Percentiles rank a stretch among this genome's conserved stretches.
Conservation (phyloP, 2,797 vertebrate genomes). For the Parauchenoglanis punctatus region DNA sequence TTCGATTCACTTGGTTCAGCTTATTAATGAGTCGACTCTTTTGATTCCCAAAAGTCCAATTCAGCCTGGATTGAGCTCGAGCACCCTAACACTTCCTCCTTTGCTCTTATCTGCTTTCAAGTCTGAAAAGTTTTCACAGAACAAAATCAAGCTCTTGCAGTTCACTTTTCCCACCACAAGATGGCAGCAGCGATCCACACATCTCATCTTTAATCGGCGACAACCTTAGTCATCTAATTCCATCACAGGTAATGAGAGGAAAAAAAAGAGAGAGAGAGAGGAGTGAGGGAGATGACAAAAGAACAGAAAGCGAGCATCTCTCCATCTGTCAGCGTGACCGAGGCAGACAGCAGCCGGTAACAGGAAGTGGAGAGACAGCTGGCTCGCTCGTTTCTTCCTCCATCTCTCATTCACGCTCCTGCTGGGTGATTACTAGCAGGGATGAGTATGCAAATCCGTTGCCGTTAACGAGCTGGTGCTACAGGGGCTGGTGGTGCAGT, state of each 20-base stretch:
- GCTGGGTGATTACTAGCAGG: conserved; percentile 62
- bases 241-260: conserved; percentile 45
- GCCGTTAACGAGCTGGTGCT: conserved; percentile 48
- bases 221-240: conserved; percentile 22
- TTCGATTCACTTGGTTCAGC: background rate
- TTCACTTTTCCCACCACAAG: conserved; percentile 62
- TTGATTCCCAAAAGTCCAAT: background rate
- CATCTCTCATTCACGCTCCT: conserved; percentile 60
- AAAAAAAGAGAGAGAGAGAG: conserved; percentile 3
- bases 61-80: background rate
- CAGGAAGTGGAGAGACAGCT: conserved; percentile 53
- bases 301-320: conserved; percentile 52
- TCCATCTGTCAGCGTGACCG: conserved; percentile 64
- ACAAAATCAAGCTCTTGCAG: background rate
- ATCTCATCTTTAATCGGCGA: background rate
- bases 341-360: conserved; percentile 55
- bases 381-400: conserved; percentile 56
- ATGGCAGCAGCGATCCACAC: conserved; percentile 58
- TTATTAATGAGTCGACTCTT: background rate
- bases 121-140: background rate
- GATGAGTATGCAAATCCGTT: conserved; percentile 54
- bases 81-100: background rate
- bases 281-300: conserved; percentile 57
- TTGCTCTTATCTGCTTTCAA: background rate
- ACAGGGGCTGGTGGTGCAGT: conserved; percentile 40